Percentiles rank a stretch among this genome's conserved stretches.
These are phyloP conservation scores for Diadema setosum DNA, from an alignment of 35 echinoderm and acorn worm species.

Conservation along the genomic window DNA sequence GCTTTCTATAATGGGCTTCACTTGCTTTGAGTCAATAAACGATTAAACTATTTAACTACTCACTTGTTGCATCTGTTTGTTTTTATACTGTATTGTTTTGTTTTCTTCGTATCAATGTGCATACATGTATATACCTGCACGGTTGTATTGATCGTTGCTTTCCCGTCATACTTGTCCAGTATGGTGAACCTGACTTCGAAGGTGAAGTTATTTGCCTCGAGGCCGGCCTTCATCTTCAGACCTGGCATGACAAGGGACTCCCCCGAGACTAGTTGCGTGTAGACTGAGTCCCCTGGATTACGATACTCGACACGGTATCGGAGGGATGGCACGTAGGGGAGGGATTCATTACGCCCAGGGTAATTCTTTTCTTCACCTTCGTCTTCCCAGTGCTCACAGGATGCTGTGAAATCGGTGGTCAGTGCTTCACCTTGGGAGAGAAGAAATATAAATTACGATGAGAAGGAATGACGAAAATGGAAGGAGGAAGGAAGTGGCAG, in stretches of 20 bases:
- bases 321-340: background rate
- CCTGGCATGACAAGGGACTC: background rate
- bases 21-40: too few species aligned
- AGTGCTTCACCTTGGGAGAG: slow-evolving; percentile 30
- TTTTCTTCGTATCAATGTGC: background rate
- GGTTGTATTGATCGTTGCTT: background rate
- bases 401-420: background rate
- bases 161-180: slow-evolving; percentile 25
- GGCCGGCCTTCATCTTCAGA: slow-evolving; percentile 14
- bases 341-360: background rate
- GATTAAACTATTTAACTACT: background rate
- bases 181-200: slow-evolving; percentile 1
- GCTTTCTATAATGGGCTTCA: too few species aligned
- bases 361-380: background rate
- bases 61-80: background rate
- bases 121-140: slow-evolving; percentile 18
- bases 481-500: too few species aligned
- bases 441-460: too few species aligned
- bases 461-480: too few species aligned
- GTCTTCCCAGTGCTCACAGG: slow-evolving; percentile 17
- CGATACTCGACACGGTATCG: slow-evolving; percentile 11
- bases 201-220: background rate
- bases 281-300: background rate
- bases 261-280: background rate
- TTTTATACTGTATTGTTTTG: too few species aligned